phyloP scores from a whole-genome alignment of 1,140 invertebrate genomes.

The Daktulosphaira vitifoliae region DNA sequence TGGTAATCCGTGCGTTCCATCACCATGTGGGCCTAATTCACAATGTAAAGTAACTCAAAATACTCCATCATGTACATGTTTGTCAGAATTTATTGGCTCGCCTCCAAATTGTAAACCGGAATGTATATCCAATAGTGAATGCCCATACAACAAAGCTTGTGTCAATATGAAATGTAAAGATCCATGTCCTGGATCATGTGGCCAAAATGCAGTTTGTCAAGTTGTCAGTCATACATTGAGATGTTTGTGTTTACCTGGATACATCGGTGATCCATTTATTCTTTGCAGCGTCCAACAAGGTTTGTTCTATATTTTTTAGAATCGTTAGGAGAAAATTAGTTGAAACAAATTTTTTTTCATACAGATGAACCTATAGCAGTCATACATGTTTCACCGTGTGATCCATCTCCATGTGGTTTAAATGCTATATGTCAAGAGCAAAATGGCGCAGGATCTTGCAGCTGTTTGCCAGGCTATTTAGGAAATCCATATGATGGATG shows the following conservation, averaged over 20 bases:
- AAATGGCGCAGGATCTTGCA: slow-evolving; percentile 57
- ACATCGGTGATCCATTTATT: slow-evolving; percentile 64
- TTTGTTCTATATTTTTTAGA: not conserved
- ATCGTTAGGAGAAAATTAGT: not conserved
- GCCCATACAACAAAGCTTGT: slow-evolving; percentile 48
- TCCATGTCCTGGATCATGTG: slow-evolving; percentile 52
- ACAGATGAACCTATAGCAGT: slow-evolving; percentile 37
- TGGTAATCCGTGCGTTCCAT: slow-evolving; percentile 47
- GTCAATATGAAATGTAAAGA: slow-evolving; percentile 51
- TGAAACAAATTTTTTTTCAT: slow-evolving; percentile 1
- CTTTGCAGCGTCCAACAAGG: slow-evolving; percentile 46
- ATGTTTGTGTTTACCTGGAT: slow-evolving; percentile 57
- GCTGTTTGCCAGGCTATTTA: slow-evolving; percentile 59
- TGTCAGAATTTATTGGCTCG: slow-evolving; percentile 44
- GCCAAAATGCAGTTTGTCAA: slow-evolving; percentile 53
- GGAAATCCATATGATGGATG: slow-evolving; percentile 69
- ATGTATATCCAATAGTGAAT: slow-evolving; percentile 50
- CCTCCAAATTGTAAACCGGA: slow-evolving; percentile 50
- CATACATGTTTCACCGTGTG: slow-evolving; percentile 50
- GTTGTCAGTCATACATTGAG: slow-evolving; percentile 57
- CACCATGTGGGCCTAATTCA: slow-evolving; percentile 58
- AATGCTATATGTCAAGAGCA: slow-evolving; percentile 63
- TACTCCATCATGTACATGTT: slow-evolving; percentile 52
- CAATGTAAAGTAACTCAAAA: slow-evolving; percentile 51
- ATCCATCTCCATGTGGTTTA: slow-evolving; percentile 60